phyloP scores from a whole-genome alignment of 2,797 vertebrate species.

The Nyctalus aviator region DNA sequence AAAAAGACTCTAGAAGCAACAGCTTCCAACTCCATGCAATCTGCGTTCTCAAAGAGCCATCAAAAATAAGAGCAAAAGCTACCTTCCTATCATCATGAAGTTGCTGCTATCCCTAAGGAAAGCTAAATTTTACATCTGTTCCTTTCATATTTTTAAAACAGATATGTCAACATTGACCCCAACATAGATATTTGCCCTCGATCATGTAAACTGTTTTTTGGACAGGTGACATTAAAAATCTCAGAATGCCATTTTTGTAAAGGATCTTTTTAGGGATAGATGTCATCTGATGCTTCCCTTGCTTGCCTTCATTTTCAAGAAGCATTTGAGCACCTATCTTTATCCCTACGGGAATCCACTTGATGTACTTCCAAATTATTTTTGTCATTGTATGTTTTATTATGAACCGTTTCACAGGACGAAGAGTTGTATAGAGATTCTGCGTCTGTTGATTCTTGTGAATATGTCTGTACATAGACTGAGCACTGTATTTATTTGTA shows the following conservation, averaged over 20 bases:
- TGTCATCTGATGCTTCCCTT: constrained; percentile 24
- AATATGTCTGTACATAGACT: constrained; percentile 85
- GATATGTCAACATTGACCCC: neutral
- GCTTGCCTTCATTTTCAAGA: constrained; percentile 50
- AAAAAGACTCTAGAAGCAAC: constrained; percentile 49
- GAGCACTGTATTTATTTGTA: constrained; percentile 85
- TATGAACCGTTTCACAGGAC: constrained; percentile 62
- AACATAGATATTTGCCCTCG: neutral
- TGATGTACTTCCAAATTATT: constrained; percentile 20
- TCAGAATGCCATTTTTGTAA: constrained; percentile 79
- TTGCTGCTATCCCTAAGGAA: constrained; percentile 12
- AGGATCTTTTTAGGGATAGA: constrained; percentile 68
- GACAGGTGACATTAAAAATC: constrained; percentile 63
- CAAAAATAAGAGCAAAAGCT: constrained; percentile 66
- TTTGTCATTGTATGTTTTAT: constrained; percentile 74
- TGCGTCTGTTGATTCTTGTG: constrained; percentile 80
- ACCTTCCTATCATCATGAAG: constrained; percentile 23
- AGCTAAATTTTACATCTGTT: neutral
- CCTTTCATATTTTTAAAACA: constrained; percentile 60
- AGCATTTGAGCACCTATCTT: constrained; percentile 25
- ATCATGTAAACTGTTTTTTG: neutral
- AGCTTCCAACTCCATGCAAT: constrained; percentile 53
- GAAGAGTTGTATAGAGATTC: constrained; percentile 56
- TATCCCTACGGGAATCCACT: constrained; percentile 34
- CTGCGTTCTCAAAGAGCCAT: constrained; percentile 59